These are phyloP conservation scores for Musca domestica DNA, from an alignment of 1,140 invertebrate genomes.

Conservation along the genomic window DNA sequence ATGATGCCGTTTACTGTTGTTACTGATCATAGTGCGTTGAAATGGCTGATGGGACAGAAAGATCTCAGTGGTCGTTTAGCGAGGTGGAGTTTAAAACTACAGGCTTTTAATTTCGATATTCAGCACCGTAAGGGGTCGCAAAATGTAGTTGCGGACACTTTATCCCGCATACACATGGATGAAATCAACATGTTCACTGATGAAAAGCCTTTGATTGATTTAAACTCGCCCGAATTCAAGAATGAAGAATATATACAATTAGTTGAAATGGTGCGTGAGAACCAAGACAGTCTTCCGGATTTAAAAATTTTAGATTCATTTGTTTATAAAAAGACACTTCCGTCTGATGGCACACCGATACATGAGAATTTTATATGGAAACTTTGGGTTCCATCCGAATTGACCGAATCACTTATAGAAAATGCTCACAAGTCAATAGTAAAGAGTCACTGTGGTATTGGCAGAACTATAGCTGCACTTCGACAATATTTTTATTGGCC, in stretches of 20 bases:
- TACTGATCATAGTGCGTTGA: too few relatives aligned
- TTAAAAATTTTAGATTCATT: neutral
- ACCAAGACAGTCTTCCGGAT: neutral
- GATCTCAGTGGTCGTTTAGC: conserved; percentile 31
- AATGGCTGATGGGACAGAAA: too few relatives aligned
- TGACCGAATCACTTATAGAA: neutral
- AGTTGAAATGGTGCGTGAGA: neutral
- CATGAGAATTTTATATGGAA: too few relatives aligned
- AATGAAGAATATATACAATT: neutral
- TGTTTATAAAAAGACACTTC: neutral
- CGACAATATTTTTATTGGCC: too few relatives aligned
- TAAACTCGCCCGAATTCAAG: neutral
- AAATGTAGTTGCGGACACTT: too few relatives aligned
- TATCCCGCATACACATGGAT: neutral
- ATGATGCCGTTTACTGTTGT: too few relatives aligned
- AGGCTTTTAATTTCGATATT: too few relatives aligned
- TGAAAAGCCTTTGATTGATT: neutral
- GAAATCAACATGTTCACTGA: neutral
- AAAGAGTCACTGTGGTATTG: neutral
- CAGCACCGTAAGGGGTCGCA: too few relatives aligned
- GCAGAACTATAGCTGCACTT: neutral
- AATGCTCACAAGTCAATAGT: too few relatives aligned
- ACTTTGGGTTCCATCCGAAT: too few relatives aligned
- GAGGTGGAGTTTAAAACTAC: conserved; percentile 38
- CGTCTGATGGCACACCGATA: neutral